Evolutionary conservation across 2,888 invertebrate genomes (phyloP).

Genomic region (Prostheceraeus crozeri): DNA sequence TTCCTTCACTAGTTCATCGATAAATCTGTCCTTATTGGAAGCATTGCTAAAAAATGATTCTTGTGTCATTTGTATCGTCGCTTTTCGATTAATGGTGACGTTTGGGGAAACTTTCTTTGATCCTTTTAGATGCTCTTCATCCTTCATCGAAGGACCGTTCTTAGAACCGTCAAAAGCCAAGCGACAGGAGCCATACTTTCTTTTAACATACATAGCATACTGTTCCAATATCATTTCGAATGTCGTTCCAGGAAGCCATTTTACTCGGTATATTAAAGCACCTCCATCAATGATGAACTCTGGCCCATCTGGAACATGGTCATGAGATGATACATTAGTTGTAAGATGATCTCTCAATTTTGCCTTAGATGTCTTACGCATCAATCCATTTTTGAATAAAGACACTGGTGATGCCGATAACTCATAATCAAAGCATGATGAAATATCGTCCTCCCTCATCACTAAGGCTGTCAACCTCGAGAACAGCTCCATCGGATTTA

Average conservation of each 20-base stretch:
- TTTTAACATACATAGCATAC: constrained; percentile 42
- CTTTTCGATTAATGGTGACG: no score
- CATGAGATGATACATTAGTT: constrained; percentile 22
- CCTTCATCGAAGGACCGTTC: constrained; percentile 40
- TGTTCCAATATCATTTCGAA: constrained; percentile 41
- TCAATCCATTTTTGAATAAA: constrained; percentile 36
- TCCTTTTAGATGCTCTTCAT: constrained; percentile 40
- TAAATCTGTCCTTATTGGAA: no score
- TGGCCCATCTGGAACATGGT: no score
- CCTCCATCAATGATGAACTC: constrained; percentile 41
- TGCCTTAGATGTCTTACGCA: constrained; percentile 37
- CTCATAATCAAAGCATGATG: constrained; percentile 31
- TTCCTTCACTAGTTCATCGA: no score
- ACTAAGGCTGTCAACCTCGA: constrained; percentile 33
- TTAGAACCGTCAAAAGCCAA: constrained; percentile 43
- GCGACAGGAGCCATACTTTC: constrained; percentile 41
- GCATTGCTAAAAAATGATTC: no score
- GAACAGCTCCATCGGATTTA: constrained; percentile 21
- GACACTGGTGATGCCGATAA: constrained; percentile 37
- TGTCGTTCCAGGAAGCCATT: constrained; percentile 43
- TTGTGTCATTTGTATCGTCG: no score
- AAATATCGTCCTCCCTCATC: constrained; percentile 34
- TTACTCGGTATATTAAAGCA: constrained; percentile 44
- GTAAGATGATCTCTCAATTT: constrained; percentile 20
- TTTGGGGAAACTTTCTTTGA: constrained; percentile 38